phyloP scores from a whole-genome alignment of 2,797 vertebrate genomes.

The Hyperoplus lanceolatus region DNA sequence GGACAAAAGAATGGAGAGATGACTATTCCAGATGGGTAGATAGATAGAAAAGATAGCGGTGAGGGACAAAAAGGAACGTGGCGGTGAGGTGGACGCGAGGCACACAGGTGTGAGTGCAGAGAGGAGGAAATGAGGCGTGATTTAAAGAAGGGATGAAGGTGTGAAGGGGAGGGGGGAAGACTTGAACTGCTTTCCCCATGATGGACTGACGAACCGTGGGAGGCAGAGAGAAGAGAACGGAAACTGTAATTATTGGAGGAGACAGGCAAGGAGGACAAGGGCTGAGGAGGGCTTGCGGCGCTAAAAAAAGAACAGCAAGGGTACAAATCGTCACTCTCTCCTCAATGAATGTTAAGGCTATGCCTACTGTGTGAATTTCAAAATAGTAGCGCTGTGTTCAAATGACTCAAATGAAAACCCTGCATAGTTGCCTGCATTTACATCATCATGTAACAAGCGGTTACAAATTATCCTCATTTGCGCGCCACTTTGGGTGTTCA shows the following conservation, averaged over 20 bases:
- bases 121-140: conserved; percentile 53
- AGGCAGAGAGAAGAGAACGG: conserved; percentile 38
- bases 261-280: conserved; percentile 28
- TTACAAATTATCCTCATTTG: conserved; percentile 68
- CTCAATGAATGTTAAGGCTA: conserved; percentile 17
- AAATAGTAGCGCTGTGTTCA: conserved; percentile 29
- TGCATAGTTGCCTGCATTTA: conserved; percentile 40
- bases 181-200: conserved; percentile 59
- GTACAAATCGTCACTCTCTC: conserved; percentile 34
- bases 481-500: conserved; percentile 49
- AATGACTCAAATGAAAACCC: conserved; percentile 28
- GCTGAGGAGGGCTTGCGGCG: conserved; percentile 1
- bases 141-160: conserved; percentile 31
- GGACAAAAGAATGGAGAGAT: conserved; percentile 43
- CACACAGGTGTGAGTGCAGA: conserved; percentile 23
- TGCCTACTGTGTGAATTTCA: conserved; percentile 14
- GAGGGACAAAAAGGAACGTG: conserved; percentile 14
- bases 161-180: conserved; percentile 11
- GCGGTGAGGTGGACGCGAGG: conserved; percentile 23
- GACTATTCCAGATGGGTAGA: conserved; percentile 47
- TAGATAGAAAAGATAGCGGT: conserved; percentile 43
- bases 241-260: conserved; percentile 72
- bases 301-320: conserved; percentile 59
- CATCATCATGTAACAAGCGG: conserved; percentile 51
- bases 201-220: conserved; percentile 67